phyloP scores from a whole-genome alignment of 2,888 invertebrate species.

The Cheilosia vulpina region DNA sequence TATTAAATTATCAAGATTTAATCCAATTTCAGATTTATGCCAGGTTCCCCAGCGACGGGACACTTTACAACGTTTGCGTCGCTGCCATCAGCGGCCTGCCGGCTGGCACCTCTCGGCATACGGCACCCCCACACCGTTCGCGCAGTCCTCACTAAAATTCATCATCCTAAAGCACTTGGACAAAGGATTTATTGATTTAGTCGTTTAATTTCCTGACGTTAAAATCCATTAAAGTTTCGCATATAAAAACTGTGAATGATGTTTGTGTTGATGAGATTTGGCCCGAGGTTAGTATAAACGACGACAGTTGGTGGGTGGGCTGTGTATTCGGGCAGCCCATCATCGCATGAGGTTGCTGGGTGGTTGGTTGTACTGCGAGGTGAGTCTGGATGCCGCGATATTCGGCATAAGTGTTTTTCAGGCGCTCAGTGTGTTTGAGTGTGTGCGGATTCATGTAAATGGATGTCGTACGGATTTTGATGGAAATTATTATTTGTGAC shows the following conservation, averaged over 20 bases:
- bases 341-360: neutral
- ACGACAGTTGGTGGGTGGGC: conserved; percentile 47
- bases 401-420: conserved; percentile 15
- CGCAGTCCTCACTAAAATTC: conserved; percentile 50
- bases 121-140: neutral
- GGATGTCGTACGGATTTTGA: conserved; percentile 62
- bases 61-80: conserved; percentile 64
- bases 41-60: conserved; percentile 63
- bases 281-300: conserved; percentile 70
- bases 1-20: conserved; percentile 78
- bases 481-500: conserved; percentile 66
- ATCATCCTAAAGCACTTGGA: conserved; percentile 72
- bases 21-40: conserved; percentile 77
- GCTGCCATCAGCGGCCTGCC: conserved; percentile 9
- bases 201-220: conserved; percentile 78
- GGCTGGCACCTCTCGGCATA: conserved; percentile 12
- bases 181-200: conserved; percentile 77
- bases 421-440: neutral
- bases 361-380: neutral
- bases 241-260: conserved; percentile 73
- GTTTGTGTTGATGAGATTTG: conserved; percentile 75
- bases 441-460: conserved; percentile 32
- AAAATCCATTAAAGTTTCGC: conserved; percentile 78
- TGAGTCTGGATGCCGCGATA: neutral
- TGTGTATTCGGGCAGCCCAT: neutral